These are phyloP conservation scores for Ctenopoma kingsleyae DNA, from an alignment of 2,797 vertebrate species.

Conservation along the genomic window DNA sequence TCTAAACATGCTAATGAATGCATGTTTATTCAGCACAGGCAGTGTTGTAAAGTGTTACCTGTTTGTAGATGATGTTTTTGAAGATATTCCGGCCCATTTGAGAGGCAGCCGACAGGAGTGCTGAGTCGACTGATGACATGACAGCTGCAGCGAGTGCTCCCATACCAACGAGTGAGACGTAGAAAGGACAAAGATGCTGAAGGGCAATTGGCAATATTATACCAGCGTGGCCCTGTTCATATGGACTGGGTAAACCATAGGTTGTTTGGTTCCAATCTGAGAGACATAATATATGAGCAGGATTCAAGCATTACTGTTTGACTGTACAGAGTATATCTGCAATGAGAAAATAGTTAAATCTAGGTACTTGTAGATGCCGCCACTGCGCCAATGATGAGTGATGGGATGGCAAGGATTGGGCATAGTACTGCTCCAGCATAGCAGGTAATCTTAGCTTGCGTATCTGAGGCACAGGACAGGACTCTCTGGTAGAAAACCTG, in stretches of 20 bases:
- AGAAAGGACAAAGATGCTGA: constrained; percentile 57
- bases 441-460: constrained; percentile 63
- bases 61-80: constrained; percentile 67
- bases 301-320: no score
- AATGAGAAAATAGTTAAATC: neutral
- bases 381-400: constrained; percentile 57
- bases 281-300: neutral
- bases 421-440: constrained; percentile 39
- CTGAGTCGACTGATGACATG: constrained; percentile 73
- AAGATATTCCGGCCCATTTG: constrained; percentile 62
- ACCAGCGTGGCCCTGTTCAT: constrained; percentile 48
- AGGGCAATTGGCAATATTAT: constrained; percentile 60
- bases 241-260: constrained; percentile 42
- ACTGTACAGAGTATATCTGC: neutral
- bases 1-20: no score
- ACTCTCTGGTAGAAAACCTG: constrained; percentile 69
- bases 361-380: constrained; percentile 57
- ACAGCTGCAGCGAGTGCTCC: constrained; percentile 68
- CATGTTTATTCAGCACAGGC: no score
- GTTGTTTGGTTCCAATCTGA: constrained; percentile 72
- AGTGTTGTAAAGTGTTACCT: neutral
- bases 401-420: constrained; percentile 58
- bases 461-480: constrained; percentile 45
- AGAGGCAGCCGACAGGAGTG: constrained; percentile 68
- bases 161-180: constrained; percentile 42